These are phyloP conservation scores for Dynastes hyllus DNA, from an alignment of 2,888 invertebrate species.

Conservation along the genomic window DNA sequence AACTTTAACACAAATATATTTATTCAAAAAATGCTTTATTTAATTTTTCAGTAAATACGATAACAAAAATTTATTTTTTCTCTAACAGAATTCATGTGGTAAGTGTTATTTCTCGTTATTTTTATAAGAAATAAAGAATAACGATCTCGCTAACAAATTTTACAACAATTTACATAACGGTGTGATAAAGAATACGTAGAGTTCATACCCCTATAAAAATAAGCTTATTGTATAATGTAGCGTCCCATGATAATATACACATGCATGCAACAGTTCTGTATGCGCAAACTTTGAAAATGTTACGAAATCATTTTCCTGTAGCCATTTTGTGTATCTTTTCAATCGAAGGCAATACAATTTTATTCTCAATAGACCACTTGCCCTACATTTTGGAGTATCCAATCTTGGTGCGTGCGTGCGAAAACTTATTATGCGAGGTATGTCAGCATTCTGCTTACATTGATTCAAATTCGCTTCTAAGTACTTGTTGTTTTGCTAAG, in stretches of 20 bases:
- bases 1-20: no score
- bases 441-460: no score
- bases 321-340: neutral
- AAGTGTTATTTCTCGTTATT: no score
- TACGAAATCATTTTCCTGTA: neutral
- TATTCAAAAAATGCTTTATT: no score
- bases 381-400: neutral
- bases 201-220: neutral
- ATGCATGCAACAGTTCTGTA: neutral
- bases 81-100: no score
- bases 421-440: neutral
- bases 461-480: no score
- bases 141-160: no score
- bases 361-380: constrained; percentile 18
- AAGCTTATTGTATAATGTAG: neutral
- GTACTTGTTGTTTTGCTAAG: no score
- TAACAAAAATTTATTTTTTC: no score
- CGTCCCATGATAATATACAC: constrained; percentile 1
- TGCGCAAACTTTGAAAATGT: neutral
- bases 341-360: neutral
- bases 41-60: no score
- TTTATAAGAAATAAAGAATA: no score
- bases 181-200: neutral
- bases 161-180: constrained; percentile 5
- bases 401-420: neutral